Conservation (phyloP, 2,888 invertebrate species). For the Andrena praecox region DNA sequence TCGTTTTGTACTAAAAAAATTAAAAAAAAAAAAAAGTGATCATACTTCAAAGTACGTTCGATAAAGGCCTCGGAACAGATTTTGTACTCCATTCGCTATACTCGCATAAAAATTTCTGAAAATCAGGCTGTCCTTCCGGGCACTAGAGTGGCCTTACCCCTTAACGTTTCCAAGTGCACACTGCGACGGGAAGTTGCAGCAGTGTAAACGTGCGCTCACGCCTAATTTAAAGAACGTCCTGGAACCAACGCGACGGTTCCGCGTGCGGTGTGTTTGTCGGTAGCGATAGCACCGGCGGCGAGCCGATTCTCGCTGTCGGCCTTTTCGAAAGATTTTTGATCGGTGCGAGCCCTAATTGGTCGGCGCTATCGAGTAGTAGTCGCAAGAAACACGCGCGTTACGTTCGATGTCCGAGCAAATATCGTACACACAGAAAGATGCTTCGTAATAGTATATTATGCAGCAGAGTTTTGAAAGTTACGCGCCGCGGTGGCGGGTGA, state of each 20-base stretch:
- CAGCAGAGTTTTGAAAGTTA: conserved; percentile 12
- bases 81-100: too few species aligned
- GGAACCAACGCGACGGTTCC: conserved; percentile 14
- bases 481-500: neutral
- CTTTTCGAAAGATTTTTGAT: conserved; percentile 21
- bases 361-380: neutral
- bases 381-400: conserved; percentile 3
- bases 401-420: conserved; percentile 18
- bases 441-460: conserved; percentile 23
- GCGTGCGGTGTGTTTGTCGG: conserved; percentile 3
- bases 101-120: too few species aligned
- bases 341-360: neutral
- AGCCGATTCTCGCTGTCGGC: conserved; percentile 11
- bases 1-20: too few species aligned
- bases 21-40: too few species aligned
- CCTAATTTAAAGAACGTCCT: conserved; percentile 42
- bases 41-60: too few species aligned
- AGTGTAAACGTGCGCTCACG: conserved; percentile 20
- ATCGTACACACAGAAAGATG: neutral
- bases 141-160: too few species aligned
- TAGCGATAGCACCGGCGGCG: neutral
- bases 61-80: too few species aligned
- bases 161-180: neutral
- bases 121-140: too few species aligned
- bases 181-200: neutral